Evolutionary conservation across 2,888 invertebrate species (phyloP), one percentile per base, ranked within the genome.

Genomic region (Smittia aterrima): DNA sequence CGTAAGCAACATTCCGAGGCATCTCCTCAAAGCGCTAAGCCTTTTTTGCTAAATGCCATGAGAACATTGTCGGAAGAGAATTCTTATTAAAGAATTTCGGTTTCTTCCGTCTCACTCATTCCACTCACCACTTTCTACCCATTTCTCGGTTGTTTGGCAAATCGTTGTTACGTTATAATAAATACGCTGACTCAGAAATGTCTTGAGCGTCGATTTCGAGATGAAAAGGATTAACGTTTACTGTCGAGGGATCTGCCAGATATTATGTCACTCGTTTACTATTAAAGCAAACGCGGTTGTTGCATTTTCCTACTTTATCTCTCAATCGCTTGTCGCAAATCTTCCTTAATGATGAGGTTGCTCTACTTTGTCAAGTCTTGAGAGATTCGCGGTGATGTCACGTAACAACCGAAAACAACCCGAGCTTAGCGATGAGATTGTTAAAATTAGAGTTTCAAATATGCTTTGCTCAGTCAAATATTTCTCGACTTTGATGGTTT

Each of bases 171-270:
- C 47, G 47, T 32, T 32, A 32, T 32, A 32, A 32, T 32, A 47
- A 47, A 47, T 47, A 22, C 18, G 58, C 58, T 58, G 20, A 58
- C 16, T 58, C 16, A 58, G 18, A 58, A 58, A 58, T 1, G 9
- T 20, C 9, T 20, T 58, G 9, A 58, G 9, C 18, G 58, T 58
- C 58, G 58, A 58, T 58, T 58, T 22, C n/a, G 9, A 58, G 53
- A 47, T n/a, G 16, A 58, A 22, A 58, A 58, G 58, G 58, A 58
- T 58, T 58, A 58, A 47, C 47, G 47, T 47, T 47, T 20, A 18
- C 58, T 18, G 1, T 16, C n/a, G 53, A 47, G 18, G 53, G n/a
- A 47, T 47, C 18, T 16, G 53, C 4, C 53, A 47, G n/a, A 16
- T 47, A 47, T 16, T 16, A 3, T 47, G 53, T 18, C 53, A 18